Evolutionary conservation across 2,888 invertebrate genomes (phyloP), one percentile per base, ranked within the genome.

Genomic region (Carcina quercana): DNA sequence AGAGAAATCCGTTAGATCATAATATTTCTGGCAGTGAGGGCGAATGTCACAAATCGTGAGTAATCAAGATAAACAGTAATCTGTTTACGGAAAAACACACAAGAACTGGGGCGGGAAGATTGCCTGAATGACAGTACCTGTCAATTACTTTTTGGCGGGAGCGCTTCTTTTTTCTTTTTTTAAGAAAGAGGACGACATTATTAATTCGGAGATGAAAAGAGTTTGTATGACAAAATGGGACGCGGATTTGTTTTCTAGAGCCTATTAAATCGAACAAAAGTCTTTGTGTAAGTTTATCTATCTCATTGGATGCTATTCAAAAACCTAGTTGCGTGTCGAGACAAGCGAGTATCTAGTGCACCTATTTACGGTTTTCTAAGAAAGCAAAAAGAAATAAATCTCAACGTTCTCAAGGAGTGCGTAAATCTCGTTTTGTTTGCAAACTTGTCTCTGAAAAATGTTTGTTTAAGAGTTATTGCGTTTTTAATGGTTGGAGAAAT

Each of bases 291-390:
- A 49, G 45, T 44, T 43, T 40, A 47, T 54, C 40, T 50, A 52
- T 58, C 53, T 50, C 42, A 49, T 66, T 64, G 64, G 64, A 64
- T 50, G 52, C 25, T 50, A 59, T 55, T 65, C 60, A 67, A 48
- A 53, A 56, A 51, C 53, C 57, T 52, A 58, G 45, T 57, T 62
- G 47, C 47, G 40, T n/a, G n/a, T 44, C 35, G 43, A 47, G 47
- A 45, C 43, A 31, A 47, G 50, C 57, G 43, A 38, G 48, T 44
- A 67, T 59, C 53, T 61, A 62, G 62, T 59, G 45, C 60, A 51
- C 40, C 59, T 70, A 65, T 68, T 69, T 61, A 47, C 45, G 62
- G 53, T 40, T 47, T 70, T 68, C 65, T 43, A 27, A 49, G 67
- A 70, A 64, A n/a, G n/a, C n/a, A n/a, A 44, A 40, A 22, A 34